Conservation (phyloP, 2,113 vertebrate genomes). For the Salvelinus alpinus region DNA sequence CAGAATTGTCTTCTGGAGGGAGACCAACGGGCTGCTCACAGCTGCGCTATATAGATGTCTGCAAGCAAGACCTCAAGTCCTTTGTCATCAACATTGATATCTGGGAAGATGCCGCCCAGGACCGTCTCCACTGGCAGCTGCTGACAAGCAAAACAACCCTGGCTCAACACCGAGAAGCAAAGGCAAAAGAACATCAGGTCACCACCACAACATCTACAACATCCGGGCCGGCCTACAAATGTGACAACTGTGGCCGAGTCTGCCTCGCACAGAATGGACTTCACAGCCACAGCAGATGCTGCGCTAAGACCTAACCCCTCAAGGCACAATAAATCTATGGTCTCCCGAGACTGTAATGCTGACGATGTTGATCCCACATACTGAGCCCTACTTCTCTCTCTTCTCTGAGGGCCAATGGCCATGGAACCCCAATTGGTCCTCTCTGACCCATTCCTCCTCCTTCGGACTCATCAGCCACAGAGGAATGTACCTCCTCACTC, state of each 20-base stretch:
- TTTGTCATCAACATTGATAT: not conserved
- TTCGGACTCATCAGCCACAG: no score
- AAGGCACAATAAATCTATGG: not conserved
- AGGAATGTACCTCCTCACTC: no score
- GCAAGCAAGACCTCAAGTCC: not conserved
- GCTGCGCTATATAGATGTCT: not conserved
- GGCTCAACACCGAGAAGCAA: not conserved
- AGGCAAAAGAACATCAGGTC: not conserved
- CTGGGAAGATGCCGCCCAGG: not conserved
- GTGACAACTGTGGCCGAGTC: no score
- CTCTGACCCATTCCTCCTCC: no score
- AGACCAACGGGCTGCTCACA: not conserved
- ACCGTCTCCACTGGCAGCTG: not conserved
- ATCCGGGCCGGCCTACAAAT: not conserved
- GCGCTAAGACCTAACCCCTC: no score
- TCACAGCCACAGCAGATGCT: no score
- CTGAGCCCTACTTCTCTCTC: no score
- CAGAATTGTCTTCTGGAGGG: not conserved
- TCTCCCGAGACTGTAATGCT: not conserved
- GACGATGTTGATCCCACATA: not conserved
- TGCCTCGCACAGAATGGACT: no score
- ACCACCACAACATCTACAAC: not conserved
- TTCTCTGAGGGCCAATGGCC: no score
- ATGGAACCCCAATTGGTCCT: no score
- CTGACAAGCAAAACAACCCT: no score